Base-by-base conservation (phyloP, 2,888 invertebrate genomes). In the Biston betularia region DNA sequence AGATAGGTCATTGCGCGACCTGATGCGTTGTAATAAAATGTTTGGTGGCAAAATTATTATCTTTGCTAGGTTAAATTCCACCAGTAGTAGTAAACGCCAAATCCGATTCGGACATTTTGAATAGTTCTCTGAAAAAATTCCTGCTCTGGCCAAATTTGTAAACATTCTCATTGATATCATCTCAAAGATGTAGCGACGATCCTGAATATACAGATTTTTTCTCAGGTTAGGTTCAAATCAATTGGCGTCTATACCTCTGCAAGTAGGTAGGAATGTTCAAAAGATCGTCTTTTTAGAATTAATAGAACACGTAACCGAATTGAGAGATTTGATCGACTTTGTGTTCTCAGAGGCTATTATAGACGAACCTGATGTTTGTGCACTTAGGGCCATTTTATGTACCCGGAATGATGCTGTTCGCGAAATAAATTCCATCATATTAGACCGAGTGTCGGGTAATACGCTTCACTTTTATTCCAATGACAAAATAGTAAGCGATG, bases 31-130 rank as follows among this genome's bases (percentile, higher is more conserved):
- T 1, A 46, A 45, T 38, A 57, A 46, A 57, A 52, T 63, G 9
- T 63, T 63, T 52, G 65, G 65, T 6, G 60, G 65, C 12, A 61
- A 65, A 65, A 61, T 53, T 0, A 46, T 65, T 7, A 57, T 65
- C 8, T 66, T 62, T 53, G 66, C 66, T 10, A 62, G 66, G 62
- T 57, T 66, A 62, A 44, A 66, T 62, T 24, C 53, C 62, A 6
- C 60, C 56, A 0, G 60, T 65, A 6, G 65, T 60, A 3, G 0
- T 40, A 0, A 53, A 52, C 14, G 63, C 58, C 5, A 52, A 10
- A 58, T 49, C 57, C 0, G 45, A 64, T 49, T 48, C 62, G 0
- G 62, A 62, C 34, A 48, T 62, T 1, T 14, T 49, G 6, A 62
- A 62, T 49, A 14, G 34, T 12, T 62, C 62, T 0, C n/a, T 62